Conservation (phyloP, 2,797 vertebrate genomes). For the Pipistrellus pipistrellus region DNA sequence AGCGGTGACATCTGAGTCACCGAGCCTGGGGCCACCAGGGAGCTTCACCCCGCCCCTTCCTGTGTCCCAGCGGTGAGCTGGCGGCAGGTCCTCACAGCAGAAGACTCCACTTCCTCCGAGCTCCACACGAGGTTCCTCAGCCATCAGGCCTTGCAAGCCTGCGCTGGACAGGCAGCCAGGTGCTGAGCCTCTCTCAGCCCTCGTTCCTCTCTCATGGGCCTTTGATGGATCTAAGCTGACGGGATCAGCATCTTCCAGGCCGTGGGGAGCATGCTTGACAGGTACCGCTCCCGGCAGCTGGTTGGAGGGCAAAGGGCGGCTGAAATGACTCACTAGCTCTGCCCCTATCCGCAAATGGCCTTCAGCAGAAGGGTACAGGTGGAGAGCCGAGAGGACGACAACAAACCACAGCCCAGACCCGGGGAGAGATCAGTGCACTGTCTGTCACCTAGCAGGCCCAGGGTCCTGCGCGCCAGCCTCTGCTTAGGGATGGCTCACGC, state of each 20-base stretch:
- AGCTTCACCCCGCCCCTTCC: background rate
- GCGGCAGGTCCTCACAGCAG: background rate
- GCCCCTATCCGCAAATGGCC: background rate
- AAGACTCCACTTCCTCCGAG: conserved; percentile 5
- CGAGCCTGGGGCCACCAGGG: background rate
- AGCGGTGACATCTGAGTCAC: conserved; percentile 53
- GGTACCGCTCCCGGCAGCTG: conserved; percentile 44
- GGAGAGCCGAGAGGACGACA: background rate
- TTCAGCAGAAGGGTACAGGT: background rate
- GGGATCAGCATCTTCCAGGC: conserved; percentile 56
- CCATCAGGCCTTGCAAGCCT: conserved; percentile 15
- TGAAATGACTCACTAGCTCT: background rate
- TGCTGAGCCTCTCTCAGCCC: conserved; percentile 52
- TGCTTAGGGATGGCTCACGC: background rate
- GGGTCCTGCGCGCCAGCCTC: background rate
- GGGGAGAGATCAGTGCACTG: background rate
- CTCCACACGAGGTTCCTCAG: background rate
- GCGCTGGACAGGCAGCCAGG: background rate
- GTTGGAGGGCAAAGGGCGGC: background rate
- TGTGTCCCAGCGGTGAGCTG: background rate
- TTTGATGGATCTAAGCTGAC: conserved; percentile 57
- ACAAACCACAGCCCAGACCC: background rate
- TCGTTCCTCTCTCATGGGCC: background rate
- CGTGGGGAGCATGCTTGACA: background rate
- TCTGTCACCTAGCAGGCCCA: background rate